phyloP scores from a whole-genome alignment of 2,113 vertebrate genomes.

The Chrysochloris asiatica region DNA sequence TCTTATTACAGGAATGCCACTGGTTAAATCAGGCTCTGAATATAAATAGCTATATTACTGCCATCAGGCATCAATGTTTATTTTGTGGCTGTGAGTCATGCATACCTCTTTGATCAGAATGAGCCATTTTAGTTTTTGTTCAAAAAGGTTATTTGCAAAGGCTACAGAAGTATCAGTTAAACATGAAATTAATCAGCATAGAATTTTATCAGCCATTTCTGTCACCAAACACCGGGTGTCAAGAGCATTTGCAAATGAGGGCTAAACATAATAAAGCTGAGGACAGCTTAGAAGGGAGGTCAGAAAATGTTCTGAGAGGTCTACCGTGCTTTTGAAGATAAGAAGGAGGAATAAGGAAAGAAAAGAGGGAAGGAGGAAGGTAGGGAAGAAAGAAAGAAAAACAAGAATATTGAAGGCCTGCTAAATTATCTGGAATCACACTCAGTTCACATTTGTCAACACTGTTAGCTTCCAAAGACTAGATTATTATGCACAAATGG shows the following conservation, averaged over 20 bases:
- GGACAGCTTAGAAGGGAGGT: constrained; percentile 58
- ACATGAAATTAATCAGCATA: constrained; percentile 86
- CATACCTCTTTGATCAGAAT: constrained; percentile 86
- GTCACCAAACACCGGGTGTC: constrained; percentile 71
- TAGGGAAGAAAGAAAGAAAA: neutral
- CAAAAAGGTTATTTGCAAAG: constrained; percentile 87
- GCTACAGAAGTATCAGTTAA: constrained; percentile 84
- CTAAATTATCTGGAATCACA: neutral
- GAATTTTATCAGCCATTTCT: constrained; percentile 83
- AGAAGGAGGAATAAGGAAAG: neutral
- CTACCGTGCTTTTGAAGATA: neutral
- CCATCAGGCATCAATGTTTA: constrained; percentile 89
- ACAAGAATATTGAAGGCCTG: neutral
- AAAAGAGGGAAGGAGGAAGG: neutral
- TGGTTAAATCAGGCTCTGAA: constrained; percentile 90
- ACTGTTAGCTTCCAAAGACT: neutral
- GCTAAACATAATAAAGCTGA: constrained; percentile 58
- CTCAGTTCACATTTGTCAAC: neutral
- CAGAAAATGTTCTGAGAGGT: constrained; percentile 49
- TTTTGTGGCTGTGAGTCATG: constrained; percentile 88
- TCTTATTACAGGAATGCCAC: constrained; percentile 90
- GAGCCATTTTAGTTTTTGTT: constrained; percentile 86
- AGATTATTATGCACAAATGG: neutral
- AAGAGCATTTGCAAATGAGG: constrained; percentile 76
- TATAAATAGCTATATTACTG: constrained; percentile 91